Evolutionary conservation across 2,888 invertebrate genomes (phyloP), one percentile per base, ranked within the genome.

Genomic region (Trachelus stipa): DNA sequence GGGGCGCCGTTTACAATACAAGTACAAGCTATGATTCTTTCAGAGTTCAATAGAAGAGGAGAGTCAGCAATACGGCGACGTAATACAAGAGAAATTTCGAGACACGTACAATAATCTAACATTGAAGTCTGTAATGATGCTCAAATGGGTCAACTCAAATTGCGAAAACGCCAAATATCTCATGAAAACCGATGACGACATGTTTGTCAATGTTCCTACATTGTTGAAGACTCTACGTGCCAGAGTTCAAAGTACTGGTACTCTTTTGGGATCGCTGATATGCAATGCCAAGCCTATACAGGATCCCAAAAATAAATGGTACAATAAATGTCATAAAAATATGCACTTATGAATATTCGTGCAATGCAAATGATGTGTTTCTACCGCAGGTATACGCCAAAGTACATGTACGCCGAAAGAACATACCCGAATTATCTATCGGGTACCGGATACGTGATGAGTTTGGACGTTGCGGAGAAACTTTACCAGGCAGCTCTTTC

Each of bases 41-140:
- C 93, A 96, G 92, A 92, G 92, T 79, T 93, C 93, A 78, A 93
- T 97, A 35, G 92, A 93, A 73, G 93, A 94, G 71, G 97, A 97
- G 89, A 94, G 93, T 34, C 92, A 93, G 3, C 92, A 92, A 76
- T 95, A 95, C 87, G 94, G 95, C 33, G 97, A 97, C 90, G 93
- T 97, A 15, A 95, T 97, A 76, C 96, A 97, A 91, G 97, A 97
- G 88, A 94, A 94, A 73, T 97, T 97, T 88, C 90, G 95, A 69
- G 97, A 97, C 90, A 95, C 96, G 0, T 97, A 97, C 88, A 96
- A 97, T 90, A 97, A 97, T 93, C 92, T 97, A 83, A 97, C 97
- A 0, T 88, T 97, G 35, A 97, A 97, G 89, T 96, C 97, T 73
- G 94, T 97, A 15, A 95, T 96, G 94, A 94, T 97, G 93, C 90